A percentile compares a stretch with the other conserved stretches of the same genome.
phyloP scores from a whole-genome alignment of 2,113 vertebrate genomes.

The Vidua macroura region DNA sequence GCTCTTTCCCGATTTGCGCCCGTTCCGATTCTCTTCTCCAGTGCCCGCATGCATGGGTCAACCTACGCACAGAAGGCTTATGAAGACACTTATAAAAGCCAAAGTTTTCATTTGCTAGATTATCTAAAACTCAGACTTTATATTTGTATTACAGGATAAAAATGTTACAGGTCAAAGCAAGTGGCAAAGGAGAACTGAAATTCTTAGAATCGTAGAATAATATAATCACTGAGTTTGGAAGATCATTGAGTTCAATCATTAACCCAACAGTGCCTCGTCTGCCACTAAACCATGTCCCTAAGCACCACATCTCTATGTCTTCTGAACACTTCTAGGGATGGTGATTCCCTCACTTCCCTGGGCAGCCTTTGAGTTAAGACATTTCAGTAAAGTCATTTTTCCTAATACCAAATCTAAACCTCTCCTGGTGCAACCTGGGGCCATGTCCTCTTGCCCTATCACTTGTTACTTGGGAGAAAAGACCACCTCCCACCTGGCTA shows the following conservation, averaged over 20 bases:
- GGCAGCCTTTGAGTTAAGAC: neutral
- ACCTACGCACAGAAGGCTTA: accelerated
- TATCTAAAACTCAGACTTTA: neutral
- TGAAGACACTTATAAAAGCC: neutral
- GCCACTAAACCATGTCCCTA: neutral
- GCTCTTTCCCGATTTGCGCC: neutral
- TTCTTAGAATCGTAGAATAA: neutral
- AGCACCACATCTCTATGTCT: neutral
- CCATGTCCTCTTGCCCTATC: neutral
- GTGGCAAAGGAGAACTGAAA: accelerated
- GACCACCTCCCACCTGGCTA: neutral
- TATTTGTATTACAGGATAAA: neutral
- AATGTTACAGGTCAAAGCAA: neutral
- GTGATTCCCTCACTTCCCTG: neutral
- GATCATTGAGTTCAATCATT: neutral
- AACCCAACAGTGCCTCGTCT: neutral
- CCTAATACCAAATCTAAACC: neutral
- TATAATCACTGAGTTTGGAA: neutral
- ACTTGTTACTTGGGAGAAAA: neutral
- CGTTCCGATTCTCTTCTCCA: neutral
- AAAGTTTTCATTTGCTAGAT: neutral
- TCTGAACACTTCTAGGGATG: neutral
- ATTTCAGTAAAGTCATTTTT: neutral
- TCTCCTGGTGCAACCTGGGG: neutral
- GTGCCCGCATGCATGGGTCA: accelerated